A percentile compares a stretch with the other conserved stretches of the same genome.
phyloP scores from a whole-genome alignment of 2,113 vertebrate genomes.

The Brachyhypopomus occidentalis region DNA sequence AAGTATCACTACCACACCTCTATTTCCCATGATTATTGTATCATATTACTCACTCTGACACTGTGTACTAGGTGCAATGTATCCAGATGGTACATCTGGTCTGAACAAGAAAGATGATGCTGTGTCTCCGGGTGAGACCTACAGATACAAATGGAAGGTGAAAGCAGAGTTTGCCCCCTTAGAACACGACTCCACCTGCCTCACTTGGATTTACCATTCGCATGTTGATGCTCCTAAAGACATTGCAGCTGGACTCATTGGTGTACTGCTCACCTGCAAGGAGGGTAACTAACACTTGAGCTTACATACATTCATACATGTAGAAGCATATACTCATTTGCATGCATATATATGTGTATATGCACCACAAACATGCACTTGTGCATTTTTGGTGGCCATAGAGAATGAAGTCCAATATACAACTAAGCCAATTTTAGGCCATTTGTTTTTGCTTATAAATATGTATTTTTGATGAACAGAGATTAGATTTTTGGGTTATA shows the following conservation, averaged over 20 bases:
- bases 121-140: slow-evolving; percentile 83
- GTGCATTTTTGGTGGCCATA: no score
- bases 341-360: background rate
- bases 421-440: no score
- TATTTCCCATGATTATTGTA: no score
- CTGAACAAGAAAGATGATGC: slow-evolving; percentile 84
- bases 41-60: no score
- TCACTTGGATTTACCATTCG: slow-evolving; percentile 98
- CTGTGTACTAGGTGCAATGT: slow-evolving; percentile 83
- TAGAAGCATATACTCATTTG: background rate
- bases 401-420: no score
- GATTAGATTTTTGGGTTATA: no score
- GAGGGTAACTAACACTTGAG: slow-evolving; percentile 74
- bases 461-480: no score
- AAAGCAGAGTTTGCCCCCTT: slow-evolving; percentile 87
- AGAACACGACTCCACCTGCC: slow-evolving; percentile 84
- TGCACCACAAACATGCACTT: slow-evolving; percentile 10
- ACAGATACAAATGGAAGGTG: slow-evolving; percentile 91
- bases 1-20: no score
- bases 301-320: background rate
- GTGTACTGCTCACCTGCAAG: slow-evolving; percentile 91
- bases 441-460: no score
- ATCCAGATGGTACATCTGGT: slow-evolving; percentile 87
- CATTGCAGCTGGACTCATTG: slow-evolving; percentile 89
- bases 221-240: slow-evolving; percentile 88